Conservation (phyloP, 2,113 vertebrate species). For the Notarius lentiginosus region DNA sequence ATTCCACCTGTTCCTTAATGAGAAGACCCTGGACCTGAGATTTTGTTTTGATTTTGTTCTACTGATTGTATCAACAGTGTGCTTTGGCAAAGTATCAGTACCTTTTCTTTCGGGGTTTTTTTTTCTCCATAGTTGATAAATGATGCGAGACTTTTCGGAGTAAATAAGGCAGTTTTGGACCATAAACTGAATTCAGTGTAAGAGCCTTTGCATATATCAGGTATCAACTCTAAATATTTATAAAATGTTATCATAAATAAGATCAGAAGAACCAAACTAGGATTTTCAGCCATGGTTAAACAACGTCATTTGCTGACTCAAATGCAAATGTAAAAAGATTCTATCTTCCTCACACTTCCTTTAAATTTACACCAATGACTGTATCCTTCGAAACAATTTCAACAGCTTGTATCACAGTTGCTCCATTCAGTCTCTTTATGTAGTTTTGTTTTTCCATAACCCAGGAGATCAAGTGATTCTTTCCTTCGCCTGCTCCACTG, state of each 20-base stretch:
- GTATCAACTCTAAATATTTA: slow-evolving; percentile 35
- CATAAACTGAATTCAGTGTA: background rate
- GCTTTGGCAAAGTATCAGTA: slow-evolving; percentile 57
- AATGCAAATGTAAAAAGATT: background rate
- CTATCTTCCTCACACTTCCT: background rate
- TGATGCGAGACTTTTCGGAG: slow-evolving; percentile 49
- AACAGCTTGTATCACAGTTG: slow-evolving; percentile 1
- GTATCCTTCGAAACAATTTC: background rate
- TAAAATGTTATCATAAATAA: slow-evolving; percentile 18
- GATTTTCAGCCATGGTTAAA: slow-evolving; percentile 7
- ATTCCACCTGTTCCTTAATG: slow-evolving; percentile 67
- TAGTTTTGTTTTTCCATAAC: slow-evolving; percentile 39
- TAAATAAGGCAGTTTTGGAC: slow-evolving; percentile 52
- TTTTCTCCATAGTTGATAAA: slow-evolving; percentile 51
- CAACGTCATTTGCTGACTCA: background rate
- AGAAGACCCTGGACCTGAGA: slow-evolving; percentile 48
- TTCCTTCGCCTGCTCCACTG: slow-evolving; percentile 54
- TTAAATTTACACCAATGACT: slow-evolving; percentile 9
- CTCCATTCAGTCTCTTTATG: background rate
- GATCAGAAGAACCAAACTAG: slow-evolving; percentile 23
- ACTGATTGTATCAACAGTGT: slow-evolving; percentile 57
- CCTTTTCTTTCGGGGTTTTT: slow-evolving; percentile 32
- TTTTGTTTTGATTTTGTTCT: slow-evolving; percentile 52
- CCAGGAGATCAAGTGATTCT: slow-evolving; percentile 56
- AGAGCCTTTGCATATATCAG: slow-evolving; percentile 16